Base-by-base conservation (phyloP, 1,140 invertebrate species). In the Drosophila littoralis region DNA sequence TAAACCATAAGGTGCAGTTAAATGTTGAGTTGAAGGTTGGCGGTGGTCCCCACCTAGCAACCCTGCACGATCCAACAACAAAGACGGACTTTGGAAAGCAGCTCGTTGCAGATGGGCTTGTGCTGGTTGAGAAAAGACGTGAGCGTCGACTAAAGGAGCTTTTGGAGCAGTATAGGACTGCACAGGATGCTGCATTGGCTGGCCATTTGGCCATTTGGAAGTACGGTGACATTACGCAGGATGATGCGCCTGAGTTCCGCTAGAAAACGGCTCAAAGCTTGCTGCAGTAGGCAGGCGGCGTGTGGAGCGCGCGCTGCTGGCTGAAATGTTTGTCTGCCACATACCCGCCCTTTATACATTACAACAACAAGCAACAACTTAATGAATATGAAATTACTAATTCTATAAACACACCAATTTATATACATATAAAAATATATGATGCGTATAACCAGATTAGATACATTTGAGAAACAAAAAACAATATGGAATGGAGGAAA, bases 191-290 rank as follows among this genome's bases (percentile, higher is more conserved):
- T 58, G 98, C 98, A 4, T 96, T 97, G 92, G 95, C 95, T 75
- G 95, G 95, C 51, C 97, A 98, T 93, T 93, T 95, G 63, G 97
- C 96, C 91, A 96, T 99, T 73, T 99, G 98, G 98, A 95, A 96
- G 81, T 99, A 99, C 92, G 98, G 98, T 13, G 98, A 99, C 92
- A 97, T 99, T 90, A 97, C 96, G 61, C 98, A 97, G 77, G 98
- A 99, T 85, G 98, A 99, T 93, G 79, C 91, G 84, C 91, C 91
- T 43, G 90, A 92, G 50, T 92, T 91, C 77, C 91, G 91, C 84
- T 92, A 92, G 70, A 65, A 86, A 43, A 54, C 45, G 77, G 59
- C 45, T 43, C 33, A 42, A 52, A 79, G 75, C 72, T 43, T 79
- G 76, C 75, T 79, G 76, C 75, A 83, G 81, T 83, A 83, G 81